Base-by-base conservation (phyloP, 2,888 invertebrate species). In the Liposcelis brunnea region DNA sequence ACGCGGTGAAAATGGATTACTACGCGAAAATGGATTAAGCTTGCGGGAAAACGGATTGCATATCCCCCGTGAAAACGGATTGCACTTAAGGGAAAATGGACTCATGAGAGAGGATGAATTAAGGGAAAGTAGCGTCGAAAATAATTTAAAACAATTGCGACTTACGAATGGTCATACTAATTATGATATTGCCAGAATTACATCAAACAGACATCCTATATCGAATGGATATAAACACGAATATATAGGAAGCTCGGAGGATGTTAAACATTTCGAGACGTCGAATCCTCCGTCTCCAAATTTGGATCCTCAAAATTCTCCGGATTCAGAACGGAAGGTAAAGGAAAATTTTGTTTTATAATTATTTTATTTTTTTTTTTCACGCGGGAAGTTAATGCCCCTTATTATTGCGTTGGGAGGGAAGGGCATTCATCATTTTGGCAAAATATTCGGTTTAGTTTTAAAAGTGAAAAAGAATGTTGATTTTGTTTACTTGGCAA, bases 251-350 rank as follows among this genome's bases (percentile, higher is more conserved):
- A 26, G 26, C 26, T 21, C 40, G 6, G 40, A 40, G 6, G 40
- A 40, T 6, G 16, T 19, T 19, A 14, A 21, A 21, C 19, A 21
- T 21, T 40, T 15, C 19, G 40, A 40, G 10, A 26, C 26, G 8
- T 40, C 40, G 16, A 40, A 40, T 21, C 40, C 40, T 5, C 40
- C 40, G 18, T 40, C 40, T 6, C 40, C 40, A 10, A 19, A 40
- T 19, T 21, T 40, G 40, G 40, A 40, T n/a, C 12, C 19, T 21
- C 16, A 40, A 40, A 19, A 19, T 40, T 14, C 15, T 12, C 18
- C 40, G 10, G 40, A 40, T 40, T 40, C 40, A 7, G 40, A 40
- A 18, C 6, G 40, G 21, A 40, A 40, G 40, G 40, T 40, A 40
- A 40, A 4, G 15, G 5, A 26, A 26, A 26, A 26, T 6, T 6